Conservation (phyloP, 1,140 invertebrate species). For the Stegodyphus dumicola region DNA sequence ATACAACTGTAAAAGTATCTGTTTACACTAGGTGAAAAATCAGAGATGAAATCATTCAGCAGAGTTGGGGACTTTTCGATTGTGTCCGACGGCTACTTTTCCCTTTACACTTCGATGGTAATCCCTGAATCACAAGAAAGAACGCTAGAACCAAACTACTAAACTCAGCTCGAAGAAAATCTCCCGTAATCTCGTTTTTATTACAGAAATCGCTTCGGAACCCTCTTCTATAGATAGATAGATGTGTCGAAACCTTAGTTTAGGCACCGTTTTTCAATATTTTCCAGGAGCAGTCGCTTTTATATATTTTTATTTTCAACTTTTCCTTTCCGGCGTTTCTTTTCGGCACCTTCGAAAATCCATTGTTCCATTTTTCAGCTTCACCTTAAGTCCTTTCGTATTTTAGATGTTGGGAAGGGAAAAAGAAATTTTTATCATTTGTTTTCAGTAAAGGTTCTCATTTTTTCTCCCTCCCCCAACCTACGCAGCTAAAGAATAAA, state of each 20-base stretch:
- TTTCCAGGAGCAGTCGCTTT: conserved; percentile 9
- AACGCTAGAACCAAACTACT: conserved; percentile 12
- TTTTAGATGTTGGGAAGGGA: conserved; percentile 25
- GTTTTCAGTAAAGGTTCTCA: neutral
- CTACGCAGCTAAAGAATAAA: no score
- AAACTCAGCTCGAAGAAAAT: conserved; percentile 35
- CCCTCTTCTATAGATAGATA: conserved; percentile 10
- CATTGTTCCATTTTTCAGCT: conserved; percentile 40
- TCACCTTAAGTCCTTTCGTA: neutral
- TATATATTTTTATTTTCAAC: conserved; percentile 5
- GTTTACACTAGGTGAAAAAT: no score
- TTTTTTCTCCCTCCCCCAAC: no score
- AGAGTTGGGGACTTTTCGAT: no score
- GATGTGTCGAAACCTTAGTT: conserved; percentile 14
- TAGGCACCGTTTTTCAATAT: conserved; percentile 26
- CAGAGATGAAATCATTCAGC: no score
- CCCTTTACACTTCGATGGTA: no score
- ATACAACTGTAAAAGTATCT: no score
- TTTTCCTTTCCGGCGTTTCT: neutral
- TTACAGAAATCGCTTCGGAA: conserved; percentile 25
- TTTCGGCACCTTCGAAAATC: conserved; percentile 9
- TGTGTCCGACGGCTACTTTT: no score
- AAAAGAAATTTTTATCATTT: conserved; percentile 38
- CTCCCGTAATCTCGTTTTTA: conserved; percentile 49
- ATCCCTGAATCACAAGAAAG: no score